Percentiles rank a stretch among this genome's conserved stretches.
Conservation (phyloP, 2,797 vertebrate species). For the Rhincodon typus region DNA sequence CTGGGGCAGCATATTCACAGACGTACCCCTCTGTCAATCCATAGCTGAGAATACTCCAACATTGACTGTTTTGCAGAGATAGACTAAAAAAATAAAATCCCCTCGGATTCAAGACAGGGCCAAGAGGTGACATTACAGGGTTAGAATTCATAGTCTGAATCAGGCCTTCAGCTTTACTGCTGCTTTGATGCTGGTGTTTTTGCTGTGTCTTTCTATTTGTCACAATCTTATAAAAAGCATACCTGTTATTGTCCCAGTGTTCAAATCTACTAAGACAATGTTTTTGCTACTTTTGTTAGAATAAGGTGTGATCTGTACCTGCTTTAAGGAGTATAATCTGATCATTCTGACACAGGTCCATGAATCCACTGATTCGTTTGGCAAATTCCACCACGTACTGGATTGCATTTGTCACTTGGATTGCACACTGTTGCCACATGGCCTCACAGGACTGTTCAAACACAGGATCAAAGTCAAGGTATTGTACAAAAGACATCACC, state of each 20-base stretch:
- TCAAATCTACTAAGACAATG: background rate
- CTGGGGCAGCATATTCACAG: background rate
- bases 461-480: background rate
- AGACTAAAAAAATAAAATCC: background rate
- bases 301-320: constrained; percentile 53
- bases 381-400: constrained; percentile 91
- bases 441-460: constrained; percentile 66
- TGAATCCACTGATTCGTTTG: constrained; percentile 83
- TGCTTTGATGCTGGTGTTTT: background rate
- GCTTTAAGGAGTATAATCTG: constrained; percentile 92
- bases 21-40: background rate
- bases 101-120: background rate
- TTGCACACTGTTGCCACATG: constrained; percentile 83
- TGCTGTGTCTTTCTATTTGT: background rate
- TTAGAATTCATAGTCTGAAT: background rate
- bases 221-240: too few relatives aligned
- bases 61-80: background rate
- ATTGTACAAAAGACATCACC: background rate
- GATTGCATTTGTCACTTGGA: constrained; percentile 82
- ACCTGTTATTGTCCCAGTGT: background rate
- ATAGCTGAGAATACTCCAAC: background rate
- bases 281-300: background rate
- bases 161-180: background rate
- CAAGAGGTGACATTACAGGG: background rate
- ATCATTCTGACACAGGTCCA: constrained; percentile 89